Conservation (phyloP, 2,888 invertebrate genomes). For the Pardosa pseudoannulata region DNA sequence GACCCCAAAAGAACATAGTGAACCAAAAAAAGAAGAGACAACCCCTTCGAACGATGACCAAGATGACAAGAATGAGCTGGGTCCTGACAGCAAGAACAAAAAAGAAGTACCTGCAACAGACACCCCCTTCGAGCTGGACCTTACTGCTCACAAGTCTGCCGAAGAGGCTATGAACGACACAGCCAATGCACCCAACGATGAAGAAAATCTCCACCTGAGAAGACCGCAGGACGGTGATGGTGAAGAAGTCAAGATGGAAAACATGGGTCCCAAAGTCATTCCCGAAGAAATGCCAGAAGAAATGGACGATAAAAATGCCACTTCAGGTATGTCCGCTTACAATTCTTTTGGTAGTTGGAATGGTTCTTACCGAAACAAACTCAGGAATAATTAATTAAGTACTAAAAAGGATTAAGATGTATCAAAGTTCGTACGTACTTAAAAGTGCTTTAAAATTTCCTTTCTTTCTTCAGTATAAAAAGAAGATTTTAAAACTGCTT, state of each 20-base stretch:
- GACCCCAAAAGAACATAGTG: background rate
- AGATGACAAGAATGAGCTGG: slow-evolving; percentile 43
- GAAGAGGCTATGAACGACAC: background rate
- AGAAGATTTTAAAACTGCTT: no score
- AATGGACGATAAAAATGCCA: slow-evolving; percentile 3
- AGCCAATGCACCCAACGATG: background rate
- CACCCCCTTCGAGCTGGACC: slow-evolving; percentile 53
- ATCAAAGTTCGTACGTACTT: no score
- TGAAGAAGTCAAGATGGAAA: background rate
- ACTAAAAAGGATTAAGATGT: no score
- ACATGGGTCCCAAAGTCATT: background rate
- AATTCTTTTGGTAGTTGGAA: no score
- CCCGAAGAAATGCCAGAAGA: background rate
- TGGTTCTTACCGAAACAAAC: no score
- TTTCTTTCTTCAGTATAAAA: no score
- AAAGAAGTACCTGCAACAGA: slow-evolving; percentile 37
- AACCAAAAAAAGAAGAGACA: background rate
- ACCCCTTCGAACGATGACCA: background rate
- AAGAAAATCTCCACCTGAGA: slow-evolving; percentile 47
- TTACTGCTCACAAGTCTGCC: slow-evolving; percentile 8
- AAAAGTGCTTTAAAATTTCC: no score
- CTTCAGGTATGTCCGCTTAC: no score
- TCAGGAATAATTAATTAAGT: no score
- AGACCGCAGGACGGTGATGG: slow-evolving; percentile 26
- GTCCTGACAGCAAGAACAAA: slow-evolving; percentile 6